Evolutionary conservation across 1,140 invertebrate genomes (phyloP), one percentile per base, ranked within the genome.

Genomic region (Lordiphosa stackelbergi): DNA sequence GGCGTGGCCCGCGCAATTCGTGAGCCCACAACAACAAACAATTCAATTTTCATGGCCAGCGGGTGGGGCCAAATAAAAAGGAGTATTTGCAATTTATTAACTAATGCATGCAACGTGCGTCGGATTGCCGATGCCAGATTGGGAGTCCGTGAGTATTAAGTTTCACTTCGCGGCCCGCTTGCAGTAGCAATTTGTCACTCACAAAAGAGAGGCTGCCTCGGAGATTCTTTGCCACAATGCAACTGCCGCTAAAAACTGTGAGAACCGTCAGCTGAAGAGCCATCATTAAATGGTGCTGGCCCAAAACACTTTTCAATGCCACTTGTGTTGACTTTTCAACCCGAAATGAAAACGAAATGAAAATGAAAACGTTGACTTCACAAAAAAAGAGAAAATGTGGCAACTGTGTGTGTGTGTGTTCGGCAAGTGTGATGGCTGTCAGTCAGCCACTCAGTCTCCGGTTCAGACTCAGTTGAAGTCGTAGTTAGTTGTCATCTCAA

Each of bases 81-180:
- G 22, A 54, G 24, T 53, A 70, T 70, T 74, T 65, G 61, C 74
- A 79, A 79, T 79, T 79, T 79, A 81, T 75, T 63, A 68, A 72
- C 65, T 79, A 79, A 83, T 79, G 77, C 66, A 75, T 70, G 56
- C 72, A 71, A 73, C 77, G 75, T 79, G 77, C 75, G 77, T 79
- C 69, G 75, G 75, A 79, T 79, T 63, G 66, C 71, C 63, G 13
- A 53, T 37, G 24, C 24, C 19, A 69, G 74, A 78, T 78, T 73
- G 65, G 28, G 46, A 46, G 56, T 53, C 59, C 47, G 35, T 36
- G 42, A 24, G 54, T 54, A 69, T 69, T 69, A 69, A 69, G 56
- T 69, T 69, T 69, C 66, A 69, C 66, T 69, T 58, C 8, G 10
- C 34, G 2, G 9, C 19, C 10, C 47, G 35, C 9, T 37, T 10